Percentiles rank a stretch among this genome's conserved stretches.
Evolutionary conservation across 1,140 invertebrate genomes (phyloP).

Genomic region (Drosophila aff.): DNA sequence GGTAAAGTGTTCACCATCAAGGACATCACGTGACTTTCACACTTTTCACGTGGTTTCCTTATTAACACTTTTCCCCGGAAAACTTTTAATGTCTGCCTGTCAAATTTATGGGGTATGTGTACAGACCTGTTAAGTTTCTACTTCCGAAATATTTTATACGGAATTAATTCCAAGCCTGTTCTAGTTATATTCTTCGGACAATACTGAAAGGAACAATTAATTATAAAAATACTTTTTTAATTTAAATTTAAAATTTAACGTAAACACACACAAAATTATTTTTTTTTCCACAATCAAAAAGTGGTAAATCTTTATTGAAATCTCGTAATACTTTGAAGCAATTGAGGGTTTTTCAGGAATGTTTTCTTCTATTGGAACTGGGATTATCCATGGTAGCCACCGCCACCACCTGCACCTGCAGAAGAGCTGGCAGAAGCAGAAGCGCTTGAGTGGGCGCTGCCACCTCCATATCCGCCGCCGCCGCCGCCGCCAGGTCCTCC

Average conservation of each 20-base stretch:
- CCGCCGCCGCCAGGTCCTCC: constrained; percentile 1
- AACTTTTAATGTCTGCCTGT: constrained; percentile 20
- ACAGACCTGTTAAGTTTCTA: too few relatives aligned
- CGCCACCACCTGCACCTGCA: constrained; percentile 11
- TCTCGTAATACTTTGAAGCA: constrained; percentile 51
- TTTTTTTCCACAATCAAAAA: constrained; percentile 7
- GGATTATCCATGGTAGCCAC: constrained; percentile 53
- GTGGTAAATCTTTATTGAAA: constrained; percentile 34
- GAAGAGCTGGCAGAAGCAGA: constrained; percentile 29
- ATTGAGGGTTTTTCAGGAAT: constrained; percentile 23
- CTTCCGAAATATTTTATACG: neutral
- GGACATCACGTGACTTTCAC: constrained; percentile 41
- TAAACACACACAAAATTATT: neutral
- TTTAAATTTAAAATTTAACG: neutral
- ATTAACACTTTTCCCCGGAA: neutral
- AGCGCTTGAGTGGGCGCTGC: constrained; percentile 30
- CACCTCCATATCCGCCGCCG: constrained; percentile 19
- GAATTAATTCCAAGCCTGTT: neutral
- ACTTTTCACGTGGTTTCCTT: constrained; percentile 17
- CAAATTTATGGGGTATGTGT: neutral
- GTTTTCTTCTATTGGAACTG: neutral
- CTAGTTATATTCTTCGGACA: neutral
- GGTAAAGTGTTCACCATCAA: constrained; percentile 28
- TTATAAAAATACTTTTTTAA: too few relatives aligned
- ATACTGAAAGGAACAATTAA: too few relatives aligned